These are phyloP conservation scores for Augochlorella aurata DNA, from an alignment of 2,888 invertebrate species.

Conservation along the genomic window DNA sequence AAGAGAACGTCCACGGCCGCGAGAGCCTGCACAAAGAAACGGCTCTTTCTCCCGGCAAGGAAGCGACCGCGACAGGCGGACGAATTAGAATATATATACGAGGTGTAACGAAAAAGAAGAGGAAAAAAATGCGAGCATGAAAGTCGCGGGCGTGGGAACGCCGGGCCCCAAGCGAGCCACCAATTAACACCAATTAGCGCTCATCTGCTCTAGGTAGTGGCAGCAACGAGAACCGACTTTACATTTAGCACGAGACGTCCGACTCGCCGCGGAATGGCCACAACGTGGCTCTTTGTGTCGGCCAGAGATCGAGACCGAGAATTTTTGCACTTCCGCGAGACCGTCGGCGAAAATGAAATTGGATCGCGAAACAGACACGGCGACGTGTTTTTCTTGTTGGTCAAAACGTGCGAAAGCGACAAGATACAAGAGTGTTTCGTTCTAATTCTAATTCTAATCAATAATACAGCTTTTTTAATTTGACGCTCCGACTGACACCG, in stretches of 20 bases:
- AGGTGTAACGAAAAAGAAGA: conserved; percentile 31
- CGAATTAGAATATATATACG: conserved; percentile 68
- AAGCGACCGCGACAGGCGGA: conserved; percentile 50
- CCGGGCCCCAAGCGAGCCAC: conserved; percentile 76
- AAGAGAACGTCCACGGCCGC: conserved; percentile 33
- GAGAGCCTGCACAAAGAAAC: conserved; percentile 33
- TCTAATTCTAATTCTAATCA: too few relatives aligned
- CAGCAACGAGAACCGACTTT: conserved; percentile 67
- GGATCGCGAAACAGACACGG: not conserved
- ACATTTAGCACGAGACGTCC: conserved; percentile 67
- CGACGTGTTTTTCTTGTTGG: not conserved
- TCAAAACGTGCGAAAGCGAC: not conserved
- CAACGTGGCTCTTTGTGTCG: conserved; percentile 65
- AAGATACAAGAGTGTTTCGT: not conserved
- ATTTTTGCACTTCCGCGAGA: conserved; percentile 44
- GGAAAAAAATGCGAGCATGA: conserved; percentile 73
- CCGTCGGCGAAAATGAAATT: conserved; percentile 10
- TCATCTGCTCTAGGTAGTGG: conserved; percentile 80
- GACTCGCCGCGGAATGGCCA: conserved; percentile 59
- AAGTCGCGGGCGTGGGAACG: conserved; percentile 82
- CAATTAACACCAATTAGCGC: conserved; percentile 82
- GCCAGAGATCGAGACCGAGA: conserved; percentile 8
- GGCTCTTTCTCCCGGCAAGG: conserved; percentile 9
- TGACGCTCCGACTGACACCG: too few relatives aligned
- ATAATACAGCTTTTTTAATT: too few relatives aligned